Percentiles rank a stretch among this genome's conserved stretches.
Evolutionary conservation across 2,888 invertebrate species (phyloP).

Genomic region (Philereme vetulata): DNA sequence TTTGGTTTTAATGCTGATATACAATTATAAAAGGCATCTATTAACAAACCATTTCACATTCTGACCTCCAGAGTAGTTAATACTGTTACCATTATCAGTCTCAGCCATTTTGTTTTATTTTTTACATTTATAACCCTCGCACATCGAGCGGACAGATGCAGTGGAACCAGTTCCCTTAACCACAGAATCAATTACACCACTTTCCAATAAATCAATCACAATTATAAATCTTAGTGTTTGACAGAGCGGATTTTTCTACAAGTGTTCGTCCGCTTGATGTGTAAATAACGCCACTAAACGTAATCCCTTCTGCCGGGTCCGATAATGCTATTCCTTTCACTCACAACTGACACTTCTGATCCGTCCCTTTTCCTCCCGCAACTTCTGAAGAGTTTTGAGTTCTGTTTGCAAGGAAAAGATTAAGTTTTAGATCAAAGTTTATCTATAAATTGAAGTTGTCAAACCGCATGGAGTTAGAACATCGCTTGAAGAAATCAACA

Average conservation of each 20-base stretch:
- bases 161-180: slow-evolving; percentile 1
- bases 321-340: slow-evolving; percentile 74
- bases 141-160: slow-evolving; percentile 21
- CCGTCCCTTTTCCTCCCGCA: slow-evolving; percentile 72
- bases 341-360: slow-evolving; percentile 74
- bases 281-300: slow-evolving; percentile 57
- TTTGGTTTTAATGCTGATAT: slow-evolving; percentile 37
- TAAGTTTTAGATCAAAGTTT: slow-evolving; percentile 23
- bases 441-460: slow-evolving; percentile 24
- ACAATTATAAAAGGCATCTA: slow-evolving; percentile 35
- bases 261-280: slow-evolving; percentile 14
- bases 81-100: slow-evolving; percentile 76
- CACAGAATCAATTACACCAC: neutral
- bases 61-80: slow-evolving; percentile 58
- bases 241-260: neutral
- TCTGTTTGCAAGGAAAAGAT: slow-evolving; percentile 47
- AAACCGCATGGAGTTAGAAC: slow-evolving; percentile 7
- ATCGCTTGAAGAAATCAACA: slow-evolving; percentile 13
- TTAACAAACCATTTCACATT: slow-evolving; percentile 44
- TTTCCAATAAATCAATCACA: neutral
- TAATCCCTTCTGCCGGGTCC: slow-evolving; percentile 70
- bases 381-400: slow-evolving; percentile 63
- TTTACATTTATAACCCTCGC: slow-evolving; percentile 28
- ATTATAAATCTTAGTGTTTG: neutral
- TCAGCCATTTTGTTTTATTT: slow-evolving; percentile 49